Percentiles rank a stretch among this genome's conserved stretches.
Evolutionary conservation across 2,797 vertebrate genomes (phyloP).

Genomic region (Spinibarbus caldwelli): DNA sequence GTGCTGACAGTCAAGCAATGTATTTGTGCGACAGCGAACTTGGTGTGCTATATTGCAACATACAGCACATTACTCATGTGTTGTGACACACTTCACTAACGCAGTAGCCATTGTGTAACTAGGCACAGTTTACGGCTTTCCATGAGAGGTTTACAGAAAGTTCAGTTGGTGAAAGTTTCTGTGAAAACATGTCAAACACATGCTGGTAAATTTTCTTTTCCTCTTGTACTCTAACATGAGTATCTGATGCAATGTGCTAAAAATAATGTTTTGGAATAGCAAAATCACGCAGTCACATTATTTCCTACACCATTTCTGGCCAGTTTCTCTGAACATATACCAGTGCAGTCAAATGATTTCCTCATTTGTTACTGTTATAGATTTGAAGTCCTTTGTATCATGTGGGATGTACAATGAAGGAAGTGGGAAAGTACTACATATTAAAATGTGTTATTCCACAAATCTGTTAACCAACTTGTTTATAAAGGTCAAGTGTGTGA

Average conservation of each 20-base stretch:
- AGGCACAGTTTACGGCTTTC: slow-evolving; percentile 2
- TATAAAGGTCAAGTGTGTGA: background rate
- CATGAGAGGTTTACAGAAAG: slow-evolving; percentile 19
- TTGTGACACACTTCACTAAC: slow-evolving; percentile 21
- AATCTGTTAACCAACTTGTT: background rate
- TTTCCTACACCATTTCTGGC: background rate
- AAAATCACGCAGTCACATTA: slow-evolving; percentile 10
- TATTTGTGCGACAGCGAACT: background rate
- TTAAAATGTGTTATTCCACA: background rate
- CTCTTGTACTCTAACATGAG: slow-evolving; percentile 4
- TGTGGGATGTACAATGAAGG: background rate
- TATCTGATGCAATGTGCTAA: slow-evolving; percentile 16
- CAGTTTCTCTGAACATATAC: background rate
- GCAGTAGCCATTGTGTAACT: slow-evolving; percentile 11
- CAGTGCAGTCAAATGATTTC: background rate
- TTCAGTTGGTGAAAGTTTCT: slow-evolving; percentile 27
- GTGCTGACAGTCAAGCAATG: background rate
- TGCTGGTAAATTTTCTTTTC: slow-evolving; percentile 20
- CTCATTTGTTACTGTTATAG: background rate
- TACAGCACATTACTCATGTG: background rate
- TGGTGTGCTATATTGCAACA: slow-evolving; percentile 30
- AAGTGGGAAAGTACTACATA: background rate
- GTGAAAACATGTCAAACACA: slow-evolving; percentile 34
- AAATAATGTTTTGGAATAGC: slow-evolving; percentile 18
- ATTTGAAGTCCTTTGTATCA: background rate